A percentile compares a stretch with the other conserved stretches of the same genome.
Evolutionary conservation across 2,888 invertebrate genomes (phyloP).

Genomic region (Malacosoma neustria): DNA sequence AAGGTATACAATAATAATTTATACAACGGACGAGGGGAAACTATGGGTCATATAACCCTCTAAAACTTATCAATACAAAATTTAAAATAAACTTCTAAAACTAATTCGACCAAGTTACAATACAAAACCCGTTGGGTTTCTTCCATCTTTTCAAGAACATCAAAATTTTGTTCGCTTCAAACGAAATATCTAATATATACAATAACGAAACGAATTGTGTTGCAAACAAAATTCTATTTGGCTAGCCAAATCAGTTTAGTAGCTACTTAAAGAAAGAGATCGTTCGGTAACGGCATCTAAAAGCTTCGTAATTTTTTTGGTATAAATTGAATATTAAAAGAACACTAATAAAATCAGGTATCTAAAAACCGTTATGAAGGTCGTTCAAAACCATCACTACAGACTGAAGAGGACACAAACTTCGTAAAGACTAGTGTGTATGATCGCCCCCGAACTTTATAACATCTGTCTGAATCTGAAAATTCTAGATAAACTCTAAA

Average conservation of each 20-base stretch:
- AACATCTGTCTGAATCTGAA: too few species aligned
- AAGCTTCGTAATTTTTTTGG: slow-evolving; percentile 67
- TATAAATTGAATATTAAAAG: slow-evolving; percentile 66
- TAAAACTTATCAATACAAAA: slow-evolving; percentile 22
- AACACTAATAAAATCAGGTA: slow-evolving; percentile 54
- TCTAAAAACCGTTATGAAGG: slow-evolving; percentile 27
- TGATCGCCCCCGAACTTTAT: too few species aligned
- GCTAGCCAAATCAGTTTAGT: slow-evolving; percentile 2
- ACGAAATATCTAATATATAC: background rate
- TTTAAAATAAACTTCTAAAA: slow-evolving; percentile 8
- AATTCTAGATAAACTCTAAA: too few species aligned
- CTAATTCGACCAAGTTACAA: slow-evolving; percentile 6
- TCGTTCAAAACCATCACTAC: too few species aligned
- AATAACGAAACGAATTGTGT: background rate
- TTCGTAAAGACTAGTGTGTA: slow-evolving; percentile 3
- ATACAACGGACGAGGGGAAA: slow-evolving; percentile 59
- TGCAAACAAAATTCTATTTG: background rate
- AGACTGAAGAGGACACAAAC: too few species aligned
- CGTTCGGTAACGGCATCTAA: slow-evolving; percentile 71
- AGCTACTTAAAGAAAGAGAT: slow-evolving; percentile 50
- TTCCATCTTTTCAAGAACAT: background rate
- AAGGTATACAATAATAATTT: slow-evolving; percentile 64
- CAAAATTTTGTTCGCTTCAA: slow-evolving; percentile 22
- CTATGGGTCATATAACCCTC: slow-evolving; percentile 26
- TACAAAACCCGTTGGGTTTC: too few species aligned